phyloP scores from a whole-genome alignment of 2,797 vertebrate genomes.

The Pteropus rufus region DNA sequence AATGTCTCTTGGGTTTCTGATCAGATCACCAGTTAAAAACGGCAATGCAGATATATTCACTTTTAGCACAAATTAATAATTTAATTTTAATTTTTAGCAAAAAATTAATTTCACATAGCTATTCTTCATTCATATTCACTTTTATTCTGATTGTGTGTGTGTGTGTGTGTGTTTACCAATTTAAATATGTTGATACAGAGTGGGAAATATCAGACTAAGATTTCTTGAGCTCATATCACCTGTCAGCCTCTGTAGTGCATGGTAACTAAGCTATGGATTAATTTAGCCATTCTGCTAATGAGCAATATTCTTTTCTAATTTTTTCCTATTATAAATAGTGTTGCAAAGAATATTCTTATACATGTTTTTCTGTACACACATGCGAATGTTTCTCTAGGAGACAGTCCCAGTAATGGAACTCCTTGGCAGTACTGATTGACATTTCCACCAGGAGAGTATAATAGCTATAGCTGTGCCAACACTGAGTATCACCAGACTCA shows the following conservation, averaged over 20 bases:
- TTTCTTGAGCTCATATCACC: neutral
- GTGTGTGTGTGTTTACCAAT: neutral
- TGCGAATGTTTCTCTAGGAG: neutral
- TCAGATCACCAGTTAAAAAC: neutral
- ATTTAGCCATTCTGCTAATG: neutral
- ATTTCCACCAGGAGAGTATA: neutral
- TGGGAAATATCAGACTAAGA: neutral
- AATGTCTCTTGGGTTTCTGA: neutral
- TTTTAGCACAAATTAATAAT: neutral
- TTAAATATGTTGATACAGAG: neutral
- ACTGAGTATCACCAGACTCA: neutral
- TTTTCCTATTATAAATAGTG: neutral
- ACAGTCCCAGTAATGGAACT: neutral
- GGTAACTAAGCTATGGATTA: neutral
- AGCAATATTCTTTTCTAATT: neutral
- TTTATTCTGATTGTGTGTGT: neutral
- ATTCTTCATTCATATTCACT: neutral
- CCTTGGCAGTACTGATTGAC: neutral
- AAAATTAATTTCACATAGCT: neutral
- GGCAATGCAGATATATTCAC: neutral
- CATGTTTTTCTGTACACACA: neutral
- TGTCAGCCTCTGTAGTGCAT: neutral
- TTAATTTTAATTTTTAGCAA: neutral
- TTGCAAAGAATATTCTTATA: neutral
- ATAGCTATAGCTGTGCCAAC: neutral